Base-by-base conservation (phyloP, 2,888 invertebrate genomes). In the Microctonus hyperodae region DNA sequence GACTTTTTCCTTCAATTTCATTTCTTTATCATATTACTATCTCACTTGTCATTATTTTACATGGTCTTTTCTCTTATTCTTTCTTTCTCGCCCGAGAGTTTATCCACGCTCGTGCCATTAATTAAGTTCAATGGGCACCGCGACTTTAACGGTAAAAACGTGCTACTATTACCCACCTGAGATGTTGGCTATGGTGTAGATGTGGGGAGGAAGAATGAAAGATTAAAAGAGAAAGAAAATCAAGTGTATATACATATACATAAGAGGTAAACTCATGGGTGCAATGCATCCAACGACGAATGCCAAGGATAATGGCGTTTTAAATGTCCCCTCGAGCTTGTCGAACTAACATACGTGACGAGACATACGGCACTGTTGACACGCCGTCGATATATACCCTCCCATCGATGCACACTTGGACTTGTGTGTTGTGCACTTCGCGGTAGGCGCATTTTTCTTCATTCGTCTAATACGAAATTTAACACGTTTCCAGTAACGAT, bases 111-210 rank as follows among this genome's bases (percentile, higher is more conserved):
- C 68, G 69, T 59, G 65, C 69, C 73, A 73, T 76, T 76, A 76
- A 75, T 76, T 76, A 77, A 73, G 70, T 77, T 74, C 71, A 66
- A 63, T 72, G 69, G 70, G 69, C 69, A 72, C 68, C 69, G 69
- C 56, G 69, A 68, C 68, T 74, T 76, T 76, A 76, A 77, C 76
- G 77, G 76, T 77, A 78, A 74, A 75, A 72, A 74, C 75, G 69
- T 69, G 71, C 70, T 69, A 73, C 69, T 73, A 70, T 75, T 74
- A 73, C 70, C 71, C 61, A 50, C 51, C 51, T 51, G 51, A 51
- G 51, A 51, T 51, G 51, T 60, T n/a, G 51, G 13, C 20, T 28
- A 7, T 28, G 13, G 28, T 31, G 35, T 61, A 67, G 60, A 64
- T 62, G 64, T 28, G 61, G 59, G 65, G 55, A 67, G 37, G 51